A percentile compares a stretch with the other conserved stretches of the same genome.
Evolutionary conservation across 2,888 invertebrate genomes (phyloP).

Genomic region (Punctoribates punctum): DNA sequence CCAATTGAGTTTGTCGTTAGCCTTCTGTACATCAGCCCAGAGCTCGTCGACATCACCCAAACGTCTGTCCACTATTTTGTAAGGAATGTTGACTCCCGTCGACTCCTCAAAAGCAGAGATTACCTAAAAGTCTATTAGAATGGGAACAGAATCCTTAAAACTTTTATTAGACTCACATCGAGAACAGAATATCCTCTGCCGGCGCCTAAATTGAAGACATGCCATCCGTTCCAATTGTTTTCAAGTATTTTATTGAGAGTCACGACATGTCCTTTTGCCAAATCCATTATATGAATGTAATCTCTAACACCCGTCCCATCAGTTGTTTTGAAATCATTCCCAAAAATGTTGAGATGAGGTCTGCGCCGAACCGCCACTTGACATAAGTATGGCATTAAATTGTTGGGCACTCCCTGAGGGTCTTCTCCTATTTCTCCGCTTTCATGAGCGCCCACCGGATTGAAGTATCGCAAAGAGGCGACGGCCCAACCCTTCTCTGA

Average conservation of each 20-base stretch:
- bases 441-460: conserved; percentile 60
- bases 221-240: conserved; percentile 49
- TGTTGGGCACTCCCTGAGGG: conserved; percentile 60
- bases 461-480: conserved; percentile 59
- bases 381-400: conserved; percentile 64
- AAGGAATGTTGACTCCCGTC: conserved; percentile 68
- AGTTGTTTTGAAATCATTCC: conserved; percentile 76
- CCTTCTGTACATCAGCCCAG: conserved; percentile 76
- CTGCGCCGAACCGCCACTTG: conserved; percentile 86
- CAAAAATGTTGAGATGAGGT: conserved; percentile 71
- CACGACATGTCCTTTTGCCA: conserved; percentile 80
- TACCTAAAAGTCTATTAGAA: conserved; percentile 47
- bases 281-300: conserved; percentile 84
- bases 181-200: conserved; percentile 71
- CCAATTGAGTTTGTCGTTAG: conserved; percentile 75
- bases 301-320: conserved; percentile 82
- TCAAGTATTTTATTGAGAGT: conserved; percentile 68
- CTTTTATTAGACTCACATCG: conserved; percentile 59
- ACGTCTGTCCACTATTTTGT: conserved; percentile 67
- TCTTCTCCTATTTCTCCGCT: conserved; percentile 60
- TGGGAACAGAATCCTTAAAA: background rate
- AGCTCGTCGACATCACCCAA: conserved; percentile 79
- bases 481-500: conserved; percentile 65
- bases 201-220: conserved; percentile 84
- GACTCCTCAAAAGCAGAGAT: conserved; percentile 74